phyloP scores from a whole-genome alignment of 2,797 vertebrate species.

The Australoheros facetus region DNA sequence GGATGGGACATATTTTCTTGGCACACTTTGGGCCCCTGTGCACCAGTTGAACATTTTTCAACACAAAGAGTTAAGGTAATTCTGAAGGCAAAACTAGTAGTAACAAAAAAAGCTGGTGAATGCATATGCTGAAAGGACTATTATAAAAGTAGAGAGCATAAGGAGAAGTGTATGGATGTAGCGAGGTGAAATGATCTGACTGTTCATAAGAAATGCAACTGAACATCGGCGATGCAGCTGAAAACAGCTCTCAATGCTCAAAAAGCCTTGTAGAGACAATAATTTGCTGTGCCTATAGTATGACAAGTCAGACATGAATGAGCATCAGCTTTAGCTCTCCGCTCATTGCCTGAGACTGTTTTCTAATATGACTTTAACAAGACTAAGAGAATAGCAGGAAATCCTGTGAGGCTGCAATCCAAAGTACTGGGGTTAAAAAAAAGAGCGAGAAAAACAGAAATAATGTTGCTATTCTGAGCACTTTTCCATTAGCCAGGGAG shows the following conservation, averaged over 20 bases:
- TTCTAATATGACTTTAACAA: slow-evolving; percentile 46
- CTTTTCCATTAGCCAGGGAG: background rate
- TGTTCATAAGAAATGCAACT: background rate
- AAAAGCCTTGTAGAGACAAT: slow-evolving; percentile 8
- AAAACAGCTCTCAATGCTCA: background rate
- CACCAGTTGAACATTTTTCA: background rate
- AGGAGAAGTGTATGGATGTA: background rate
- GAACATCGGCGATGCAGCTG: background rate
- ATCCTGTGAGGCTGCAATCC: slow-evolving; percentile 23
- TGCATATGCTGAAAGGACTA: no score
- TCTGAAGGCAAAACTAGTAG: background rate
- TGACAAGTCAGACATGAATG: slow-evolving; percentile 32
- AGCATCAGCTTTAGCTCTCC: slow-evolving; percentile 16
- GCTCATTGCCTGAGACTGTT: slow-evolving; percentile 23
- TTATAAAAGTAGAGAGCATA: background rate
- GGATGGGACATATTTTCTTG: background rate
- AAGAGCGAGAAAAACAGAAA: background rate
- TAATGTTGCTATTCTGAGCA: slow-evolving; percentile 19
- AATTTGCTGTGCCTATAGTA: slow-evolving; percentile 19
- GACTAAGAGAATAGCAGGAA: slow-evolving; percentile 19
- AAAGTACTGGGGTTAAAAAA: background rate
- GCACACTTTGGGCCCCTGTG: background rate
- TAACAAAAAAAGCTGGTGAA: no score
- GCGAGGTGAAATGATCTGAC: background rate
- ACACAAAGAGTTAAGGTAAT: background rate